Evolutionary conservation across 2,888 invertebrate genomes (phyloP), one percentile per base, ranked within the genome.

Genomic region (Synergus laeviventris): DNA sequence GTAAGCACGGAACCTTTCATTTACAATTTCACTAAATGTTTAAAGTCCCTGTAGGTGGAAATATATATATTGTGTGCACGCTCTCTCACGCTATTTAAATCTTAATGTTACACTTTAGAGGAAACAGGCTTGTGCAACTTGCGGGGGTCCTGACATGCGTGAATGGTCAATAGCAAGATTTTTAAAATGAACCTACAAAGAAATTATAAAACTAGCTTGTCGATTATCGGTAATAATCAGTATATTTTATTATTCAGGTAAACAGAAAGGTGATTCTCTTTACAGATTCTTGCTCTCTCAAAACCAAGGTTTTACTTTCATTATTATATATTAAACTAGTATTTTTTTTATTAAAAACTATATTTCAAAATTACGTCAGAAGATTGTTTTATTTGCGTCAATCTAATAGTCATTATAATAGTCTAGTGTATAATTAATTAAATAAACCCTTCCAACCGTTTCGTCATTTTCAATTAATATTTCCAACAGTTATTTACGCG

Each of bases 61-160:
- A 56, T n/a, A n/a, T n/a, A n/a, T n/a, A n/a, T n/a, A n/a, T 5
- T 56, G 56, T 56, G 12, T 18, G 56, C 56, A 56, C 21, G 56
- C 14, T 56, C 56, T 56, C 56, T 56, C 56, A 56, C 56, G 56
- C 56, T 56, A 56, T 56, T 56, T 56, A 21, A 56, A 21, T 56
- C 18, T 56, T 56, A 56, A 56, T 56, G 56, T 21, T 56, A 56
- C 11, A 56, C 56, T 56, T 18, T 56, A 56, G 12, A 18, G 21
- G 56, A 11, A 56, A 56, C 18, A 12, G 18, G 1, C 56, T 56
- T 56, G 21, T 24, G 56, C 14, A 56, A 56, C 1, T 56, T 56
- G 56, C 56, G 56, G 56, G 56, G 56, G 56, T 56, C 18, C 56
- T 3, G 56, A 56, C 56, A 56, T 56, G 56, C 56, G 21, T 56